Evolutionary conservation across 2,888 invertebrate species (phyloP).

Genomic region (Stenurella melanura): DNA sequence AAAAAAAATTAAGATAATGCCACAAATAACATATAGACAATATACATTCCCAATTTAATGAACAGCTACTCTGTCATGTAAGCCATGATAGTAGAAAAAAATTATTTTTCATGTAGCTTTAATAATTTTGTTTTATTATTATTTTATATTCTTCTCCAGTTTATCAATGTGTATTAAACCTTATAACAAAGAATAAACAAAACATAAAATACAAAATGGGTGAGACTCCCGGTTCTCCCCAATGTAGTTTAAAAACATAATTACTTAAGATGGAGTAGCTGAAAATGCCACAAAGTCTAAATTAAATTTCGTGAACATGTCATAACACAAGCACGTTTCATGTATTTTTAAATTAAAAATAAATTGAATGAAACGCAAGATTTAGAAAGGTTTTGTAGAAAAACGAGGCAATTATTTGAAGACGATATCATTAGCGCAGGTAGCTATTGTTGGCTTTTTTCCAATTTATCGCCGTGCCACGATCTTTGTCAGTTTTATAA

Average conservation of each 20-base stretch:
- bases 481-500: slow-evolving; percentile 69
- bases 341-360: slow-evolving; percentile 53
- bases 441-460: slow-evolving; percentile 64
- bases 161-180: too few species aligned
- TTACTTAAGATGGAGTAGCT: background rate
- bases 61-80: too few species aligned
- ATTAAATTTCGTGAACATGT: slow-evolving; percentile 37
- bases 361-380: slow-evolving; percentile 58
- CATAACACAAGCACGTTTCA: slow-evolving; percentile 31
- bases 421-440: slow-evolving; percentile 67
- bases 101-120: too few species aligned
- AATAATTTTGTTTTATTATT: too few species aligned
- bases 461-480: slow-evolving; percentile 65
- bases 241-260: background rate
- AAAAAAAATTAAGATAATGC: too few species aligned
- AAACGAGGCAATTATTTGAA: slow-evolving; percentile 63
- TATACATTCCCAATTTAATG: too few species aligned
- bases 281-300: background rate
- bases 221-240: background rate
- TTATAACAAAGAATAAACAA: too few species aligned
- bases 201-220: too few species aligned
- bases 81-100: too few species aligned
- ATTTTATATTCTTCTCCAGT: too few species aligned
- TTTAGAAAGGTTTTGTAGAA: slow-evolving; percentile 55
- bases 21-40: too few species aligned